These are phyloP conservation scores for Heliothis virescens DNA, from an alignment of 1,140 invertebrate species.

Conservation along the genomic window DNA sequence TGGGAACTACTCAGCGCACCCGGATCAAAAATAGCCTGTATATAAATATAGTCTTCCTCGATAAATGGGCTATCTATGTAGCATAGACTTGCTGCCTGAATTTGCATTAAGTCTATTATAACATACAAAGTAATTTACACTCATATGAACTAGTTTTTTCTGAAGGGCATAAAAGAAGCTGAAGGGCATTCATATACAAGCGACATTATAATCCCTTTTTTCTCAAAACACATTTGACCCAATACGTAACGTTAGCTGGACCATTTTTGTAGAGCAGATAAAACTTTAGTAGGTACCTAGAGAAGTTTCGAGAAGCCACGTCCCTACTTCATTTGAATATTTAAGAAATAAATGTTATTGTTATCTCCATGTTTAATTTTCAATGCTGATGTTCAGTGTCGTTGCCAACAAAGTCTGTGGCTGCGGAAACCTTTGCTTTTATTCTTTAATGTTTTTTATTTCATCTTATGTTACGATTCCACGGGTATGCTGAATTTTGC, in stretches of 20 bases:
- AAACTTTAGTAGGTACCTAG: slow-evolving; percentile 40
- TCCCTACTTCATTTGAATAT: slow-evolving; percentile 48
- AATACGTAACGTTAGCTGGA: slow-evolving; percentile 2
- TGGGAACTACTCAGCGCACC: too few relatives aligned
- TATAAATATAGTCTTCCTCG: too few relatives aligned
- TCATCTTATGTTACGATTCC: neutral
- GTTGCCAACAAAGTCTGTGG: neutral
- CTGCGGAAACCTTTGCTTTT: slow-evolving; percentile 19
- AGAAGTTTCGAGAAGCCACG: slow-evolving; percentile 18
- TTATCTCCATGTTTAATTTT: slow-evolving; percentile 50
- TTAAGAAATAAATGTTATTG: slow-evolving; percentile 47
- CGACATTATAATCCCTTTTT: too few relatives aligned
- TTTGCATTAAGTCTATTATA: neutral
- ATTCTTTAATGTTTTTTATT: neutral
- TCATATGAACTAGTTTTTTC: too few relatives aligned
- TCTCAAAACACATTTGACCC: too few relatives aligned
- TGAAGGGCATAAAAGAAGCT: too few relatives aligned
- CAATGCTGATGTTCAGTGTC: slow-evolving; percentile 14
- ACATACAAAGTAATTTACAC: neutral
- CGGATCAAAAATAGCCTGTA: too few relatives aligned
- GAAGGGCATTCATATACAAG: too few relatives aligned
- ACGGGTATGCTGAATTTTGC: neutral
- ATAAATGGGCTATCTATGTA: too few relatives aligned
- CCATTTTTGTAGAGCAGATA: slow-evolving; percentile 24
- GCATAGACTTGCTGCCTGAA: too few relatives aligned